phyloP scores from a whole-genome alignment of 2,888 invertebrate genomes.

The Aleiodes leptofemur region DNA sequence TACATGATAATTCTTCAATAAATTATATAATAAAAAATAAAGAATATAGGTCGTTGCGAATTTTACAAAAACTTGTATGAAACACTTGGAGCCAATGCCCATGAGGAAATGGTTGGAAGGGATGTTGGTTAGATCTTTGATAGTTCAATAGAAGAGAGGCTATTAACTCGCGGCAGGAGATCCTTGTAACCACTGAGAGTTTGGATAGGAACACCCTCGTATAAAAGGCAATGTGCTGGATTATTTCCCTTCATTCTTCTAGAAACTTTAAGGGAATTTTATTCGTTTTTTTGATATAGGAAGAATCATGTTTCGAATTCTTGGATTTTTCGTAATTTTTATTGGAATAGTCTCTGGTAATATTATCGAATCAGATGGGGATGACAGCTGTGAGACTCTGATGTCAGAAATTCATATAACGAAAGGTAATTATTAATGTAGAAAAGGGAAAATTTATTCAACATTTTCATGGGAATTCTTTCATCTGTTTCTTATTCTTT shows the following conservation, averaged over 20 bases:
- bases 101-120: background rate
- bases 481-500: background rate
- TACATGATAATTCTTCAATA: background rate
- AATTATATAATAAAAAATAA: background rate
- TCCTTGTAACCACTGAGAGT: constrained; percentile 58
- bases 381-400: constrained; percentile 90
- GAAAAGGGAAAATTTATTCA: background rate
- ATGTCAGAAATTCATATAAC: constrained; percentile 91
- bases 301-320: constrained; percentile 36
- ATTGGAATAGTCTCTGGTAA: constrained; percentile 32
- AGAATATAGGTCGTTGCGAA: too few relatives aligned
- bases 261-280: constrained; percentile 40
- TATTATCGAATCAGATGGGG: constrained; percentile 69
- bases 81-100: constrained; percentile 5
- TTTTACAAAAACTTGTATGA: background rate
- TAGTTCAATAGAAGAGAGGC: constrained; percentile 36
- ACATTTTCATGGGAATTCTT: background rate
- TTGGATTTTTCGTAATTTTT: constrained; percentile 20
- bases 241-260: constrained; percentile 63
- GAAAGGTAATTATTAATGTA: constrained; percentile 80
- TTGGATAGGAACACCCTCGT: constrained; percentile 60
- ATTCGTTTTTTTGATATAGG: background rate
- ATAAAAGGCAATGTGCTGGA: constrained; percentile 67
- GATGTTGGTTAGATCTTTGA: constrained; percentile 5
- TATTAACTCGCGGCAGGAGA: constrained; percentile 68